These are phyloP conservation scores for Myotis pilosus DNA, from an alignment of 2,797 vertebrate species.

Conservation along the genomic window DNA sequence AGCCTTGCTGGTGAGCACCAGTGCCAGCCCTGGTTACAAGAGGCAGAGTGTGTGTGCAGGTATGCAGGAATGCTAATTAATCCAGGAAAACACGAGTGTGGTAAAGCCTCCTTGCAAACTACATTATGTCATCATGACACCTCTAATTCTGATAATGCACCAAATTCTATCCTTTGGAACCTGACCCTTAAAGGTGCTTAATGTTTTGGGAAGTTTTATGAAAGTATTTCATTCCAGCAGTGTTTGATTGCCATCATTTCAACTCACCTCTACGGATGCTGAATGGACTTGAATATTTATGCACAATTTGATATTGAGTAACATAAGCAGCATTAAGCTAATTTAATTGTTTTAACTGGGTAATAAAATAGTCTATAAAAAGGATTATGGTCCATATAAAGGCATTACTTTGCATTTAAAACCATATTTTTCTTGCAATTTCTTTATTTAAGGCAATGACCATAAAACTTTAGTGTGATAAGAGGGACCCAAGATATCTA, in stretches of 20 bases:
- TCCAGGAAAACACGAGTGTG: rapidly evolving
- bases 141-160: neutral
- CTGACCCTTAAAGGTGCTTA: neutral
- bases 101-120: rapidly evolving
- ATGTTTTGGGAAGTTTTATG: neutral
- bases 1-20: rapidly evolving
- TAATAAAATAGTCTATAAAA: constrained; percentile 2
- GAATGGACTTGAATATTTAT: neutral
- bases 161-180: neutral
- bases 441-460: neutral
- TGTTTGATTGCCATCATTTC: neutral
- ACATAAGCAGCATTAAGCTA: constrained; percentile 5
- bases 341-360: constrained; percentile 41
- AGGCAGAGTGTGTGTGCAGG: rapidly evolving
- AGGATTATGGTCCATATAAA: neutral
- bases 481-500: neutral
- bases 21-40: rapidly evolving
- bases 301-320: neutral
- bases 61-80: too few species aligned
- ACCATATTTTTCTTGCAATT: neutral
- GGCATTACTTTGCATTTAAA: neutral
- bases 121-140: rapidly evolving
- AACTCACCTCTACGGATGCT: neutral
- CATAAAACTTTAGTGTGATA: neutral
- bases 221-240: neutral